These are phyloP conservation scores for Phortica magna DNA, from an alignment of 2,888 invertebrate species.

Conservation along the genomic window DNA sequence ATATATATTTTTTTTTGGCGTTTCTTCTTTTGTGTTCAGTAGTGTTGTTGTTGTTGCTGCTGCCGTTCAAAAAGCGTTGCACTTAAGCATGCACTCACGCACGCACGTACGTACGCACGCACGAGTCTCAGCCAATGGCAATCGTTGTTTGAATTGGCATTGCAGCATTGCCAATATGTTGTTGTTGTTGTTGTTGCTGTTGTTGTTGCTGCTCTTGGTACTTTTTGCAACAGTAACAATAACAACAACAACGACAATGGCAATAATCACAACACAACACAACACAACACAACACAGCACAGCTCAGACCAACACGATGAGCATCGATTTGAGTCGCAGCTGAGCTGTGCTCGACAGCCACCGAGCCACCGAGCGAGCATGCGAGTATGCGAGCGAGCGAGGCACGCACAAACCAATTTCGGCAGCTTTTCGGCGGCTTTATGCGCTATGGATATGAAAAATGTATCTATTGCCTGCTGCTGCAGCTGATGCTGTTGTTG, in stretches of 20 bases:
- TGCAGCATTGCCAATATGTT: not conserved
- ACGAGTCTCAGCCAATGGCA: constrained; percentile 5
- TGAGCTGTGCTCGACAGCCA: too few species aligned
- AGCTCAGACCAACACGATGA: not conserved
- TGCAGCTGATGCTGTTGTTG: not conserved
- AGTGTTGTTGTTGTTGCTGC: too few species aligned
- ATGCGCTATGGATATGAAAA: constrained; percentile 20
- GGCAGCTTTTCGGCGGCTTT: constrained; percentile 10
- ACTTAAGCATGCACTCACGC: not conserved
- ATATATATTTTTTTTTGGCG: too few species aligned
- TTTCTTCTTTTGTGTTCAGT: too few species aligned
- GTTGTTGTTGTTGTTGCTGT: not conserved
- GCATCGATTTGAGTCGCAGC: not conserved
- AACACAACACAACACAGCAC: not conserved
- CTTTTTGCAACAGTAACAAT: not conserved
- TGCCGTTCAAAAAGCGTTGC: not conserved
- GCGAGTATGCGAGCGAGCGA: not conserved
- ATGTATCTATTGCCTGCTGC: constrained; percentile 27
- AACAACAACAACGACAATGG: not conserved
- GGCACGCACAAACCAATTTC: constrained; percentile 15
- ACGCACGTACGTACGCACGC: not conserved
- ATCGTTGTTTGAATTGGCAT: not conserved
- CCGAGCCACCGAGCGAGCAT: too few species aligned
- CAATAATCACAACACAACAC: not conserved
- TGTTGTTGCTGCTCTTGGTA: not conserved